Base-by-base conservation (phyloP, 2,113 vertebrate species). In the Felis catus region DNA sequence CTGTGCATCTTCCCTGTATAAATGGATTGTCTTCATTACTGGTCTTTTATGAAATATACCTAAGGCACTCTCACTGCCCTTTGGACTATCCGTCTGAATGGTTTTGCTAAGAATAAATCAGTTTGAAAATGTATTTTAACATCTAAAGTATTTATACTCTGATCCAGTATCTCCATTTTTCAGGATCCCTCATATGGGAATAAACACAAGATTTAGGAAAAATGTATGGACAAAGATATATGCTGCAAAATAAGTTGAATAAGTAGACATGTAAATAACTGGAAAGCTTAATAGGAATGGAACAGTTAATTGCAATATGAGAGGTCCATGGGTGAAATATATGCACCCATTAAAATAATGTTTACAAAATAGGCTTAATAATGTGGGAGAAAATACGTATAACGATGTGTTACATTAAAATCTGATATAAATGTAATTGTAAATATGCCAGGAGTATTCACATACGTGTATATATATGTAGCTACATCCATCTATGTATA, bases 181-280 rank as follows among this genome's bases (percentile, higher is more conserved):
- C 65, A 63, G 65, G 53, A 14, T 55, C 51, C 74, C 2, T 70
- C 6, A 53, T 87, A 39, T 0, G 87, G 39, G 68, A 76, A 71
- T 95, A 81, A 76, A 86, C 81, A 74, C 71, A 71, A 95, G 41
- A 48, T 63, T 82, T 87, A 80, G 23, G 23, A 89, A 76, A 90
- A 68, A 55, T 39, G 19, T 58, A 79, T 70, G 29, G 1, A 70
- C 1, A 76, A 45, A 91, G 58, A 76, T 58, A 91, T 7, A 7
- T 80, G 39, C 80, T 81, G 14, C 55, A 33, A 74, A 95, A 65
- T 39, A 82, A 68, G 63, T 95, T 76, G 85, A 10, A 14, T 33
- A 61, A 86, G 23, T n/a, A 87, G 53, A 87, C 48, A 86, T 90
- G n/a, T n/a, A 81, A 90, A 76, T 71, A 53, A 29, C 29, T 7